Evolutionary conservation across 2,888 invertebrate species (phyloP).

Genomic region (Leptopilina myrica): DNA sequence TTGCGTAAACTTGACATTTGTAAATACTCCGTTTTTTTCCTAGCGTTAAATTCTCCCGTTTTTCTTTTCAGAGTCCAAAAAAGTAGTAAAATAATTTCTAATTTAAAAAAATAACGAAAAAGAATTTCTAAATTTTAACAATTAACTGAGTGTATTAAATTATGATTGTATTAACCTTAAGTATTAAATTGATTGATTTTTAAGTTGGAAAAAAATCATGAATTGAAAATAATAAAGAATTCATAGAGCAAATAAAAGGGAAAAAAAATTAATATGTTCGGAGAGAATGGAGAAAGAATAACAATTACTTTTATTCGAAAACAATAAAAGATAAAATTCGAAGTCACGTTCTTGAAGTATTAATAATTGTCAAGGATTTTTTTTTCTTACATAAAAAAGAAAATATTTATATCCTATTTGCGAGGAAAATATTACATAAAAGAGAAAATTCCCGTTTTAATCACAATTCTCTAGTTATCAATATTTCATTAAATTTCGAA

Average conservation of each 20-base stretch:
- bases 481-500: no score
- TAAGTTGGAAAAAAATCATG: neutral
- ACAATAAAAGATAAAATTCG: neutral
- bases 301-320: no score
- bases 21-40: neutral
- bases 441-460: neutral
- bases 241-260: no score
- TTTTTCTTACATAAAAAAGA: neutral
- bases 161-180: no score
- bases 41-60: neutral
- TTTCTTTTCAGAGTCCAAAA: neutral
- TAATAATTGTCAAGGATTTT: conserved; percentile 10
- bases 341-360: neutral
- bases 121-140: no score
- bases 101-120: no score
- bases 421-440: neutral
- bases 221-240: neutral
- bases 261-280: no score
- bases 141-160: no score
- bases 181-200: no score
- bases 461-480: neutral
- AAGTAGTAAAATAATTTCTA: neutral
- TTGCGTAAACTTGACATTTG: conserved; percentile 15
- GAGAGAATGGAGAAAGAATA: no score
- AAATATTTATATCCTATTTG: neutral